A percentile compares a stretch with the other conserved stretches of the same genome.
These are phyloP conservation scores for Psittacula echo DNA, from an alignment of 2,797 vertebrate genomes.

Conservation along the genomic window DNA sequence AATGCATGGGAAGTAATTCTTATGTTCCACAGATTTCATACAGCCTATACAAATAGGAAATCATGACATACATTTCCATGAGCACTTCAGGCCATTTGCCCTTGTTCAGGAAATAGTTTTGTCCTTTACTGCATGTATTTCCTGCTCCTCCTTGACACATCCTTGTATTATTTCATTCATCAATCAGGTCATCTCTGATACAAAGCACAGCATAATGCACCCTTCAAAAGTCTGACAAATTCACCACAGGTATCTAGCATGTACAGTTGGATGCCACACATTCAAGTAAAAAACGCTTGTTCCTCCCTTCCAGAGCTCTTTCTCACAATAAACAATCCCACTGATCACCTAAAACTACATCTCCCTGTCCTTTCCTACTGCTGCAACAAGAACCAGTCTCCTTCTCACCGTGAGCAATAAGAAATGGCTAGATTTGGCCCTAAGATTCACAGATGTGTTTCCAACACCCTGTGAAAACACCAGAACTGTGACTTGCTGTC, in stretches of 20 bases:
- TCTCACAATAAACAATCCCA: not conserved
- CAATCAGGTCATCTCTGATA: not conserved
- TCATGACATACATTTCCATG: not conserved
- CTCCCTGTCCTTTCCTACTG: not conserved
- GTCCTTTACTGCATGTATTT: not conserved
- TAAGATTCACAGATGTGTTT: slow-evolving; percentile 40
- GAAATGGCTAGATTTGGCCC: not conserved
- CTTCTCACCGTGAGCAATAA: not conserved
- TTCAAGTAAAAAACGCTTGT: not conserved
- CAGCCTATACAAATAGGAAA: not conserved
- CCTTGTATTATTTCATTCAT: not conserved
- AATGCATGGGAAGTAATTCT: not conserved
- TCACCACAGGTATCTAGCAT: not conserved
- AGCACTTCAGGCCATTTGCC: slow-evolving; percentile 7
- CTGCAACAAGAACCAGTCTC: not conserved
- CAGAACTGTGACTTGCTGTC: slow-evolving; percentile 21
- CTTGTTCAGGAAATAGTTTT: not conserved
- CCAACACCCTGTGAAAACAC: slow-evolving; percentile 24
- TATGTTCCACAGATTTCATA: not conserved
- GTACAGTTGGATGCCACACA: not conserved
- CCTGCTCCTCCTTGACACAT: not conserved
- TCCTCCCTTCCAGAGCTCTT: not conserved
- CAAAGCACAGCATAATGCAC: not conserved
- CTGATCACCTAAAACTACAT: not conserved
- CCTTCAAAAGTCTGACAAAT: not conserved